A percentile compares a stretch with the other conserved stretches of the same genome.
These are phyloP conservation scores for Etia nguti DNA, from an alignment of 2,113 vertebrate species.

Conservation along the genomic window DNA sequence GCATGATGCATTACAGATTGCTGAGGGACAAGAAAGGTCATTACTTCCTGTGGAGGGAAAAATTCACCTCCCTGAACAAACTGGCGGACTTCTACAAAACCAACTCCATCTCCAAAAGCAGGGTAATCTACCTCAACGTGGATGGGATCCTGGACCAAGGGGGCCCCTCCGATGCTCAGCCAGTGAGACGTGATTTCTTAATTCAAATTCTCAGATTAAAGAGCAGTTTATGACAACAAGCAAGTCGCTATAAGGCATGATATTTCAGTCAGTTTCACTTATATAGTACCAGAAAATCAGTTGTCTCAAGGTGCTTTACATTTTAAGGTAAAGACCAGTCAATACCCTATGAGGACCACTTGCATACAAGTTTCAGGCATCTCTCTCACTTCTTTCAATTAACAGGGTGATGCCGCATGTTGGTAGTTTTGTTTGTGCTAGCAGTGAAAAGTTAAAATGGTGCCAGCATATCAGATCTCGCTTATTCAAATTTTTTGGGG, in stretches of 20 bases:
- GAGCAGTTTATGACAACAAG: neutral
- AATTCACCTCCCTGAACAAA: slow-evolving; percentile 90
- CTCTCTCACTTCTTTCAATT: neutral
- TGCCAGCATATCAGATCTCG: neutral
- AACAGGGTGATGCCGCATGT: neutral
- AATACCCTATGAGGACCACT: neutral
- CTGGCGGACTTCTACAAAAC: slow-evolving; percentile 91
- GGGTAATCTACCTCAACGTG: slow-evolving; percentile 81
- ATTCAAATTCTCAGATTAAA: neutral
- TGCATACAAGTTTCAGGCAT: neutral
- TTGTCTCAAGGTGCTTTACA: neutral
- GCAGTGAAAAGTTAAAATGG: neutral
- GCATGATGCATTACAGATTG: slow-evolving; percentile 97
- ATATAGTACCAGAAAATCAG: neutral
- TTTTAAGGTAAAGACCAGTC: neutral
- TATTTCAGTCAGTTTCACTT: neutral
- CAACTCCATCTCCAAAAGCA: slow-evolving; percentile 87
- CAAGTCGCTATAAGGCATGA: accelerated
- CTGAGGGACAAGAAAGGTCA: slow-evolving; percentile 85
- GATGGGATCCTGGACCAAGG: slow-evolving; percentile 64
- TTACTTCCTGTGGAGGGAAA: slow-evolving; percentile 94
- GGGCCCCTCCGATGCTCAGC: neutral
- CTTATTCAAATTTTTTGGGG: neutral
- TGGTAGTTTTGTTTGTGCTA: neutral
- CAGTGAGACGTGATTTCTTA: neutral